Conservation (phyloP, 2,113 vertebrate genomes). For the Callaeas wilsoni region DNA sequence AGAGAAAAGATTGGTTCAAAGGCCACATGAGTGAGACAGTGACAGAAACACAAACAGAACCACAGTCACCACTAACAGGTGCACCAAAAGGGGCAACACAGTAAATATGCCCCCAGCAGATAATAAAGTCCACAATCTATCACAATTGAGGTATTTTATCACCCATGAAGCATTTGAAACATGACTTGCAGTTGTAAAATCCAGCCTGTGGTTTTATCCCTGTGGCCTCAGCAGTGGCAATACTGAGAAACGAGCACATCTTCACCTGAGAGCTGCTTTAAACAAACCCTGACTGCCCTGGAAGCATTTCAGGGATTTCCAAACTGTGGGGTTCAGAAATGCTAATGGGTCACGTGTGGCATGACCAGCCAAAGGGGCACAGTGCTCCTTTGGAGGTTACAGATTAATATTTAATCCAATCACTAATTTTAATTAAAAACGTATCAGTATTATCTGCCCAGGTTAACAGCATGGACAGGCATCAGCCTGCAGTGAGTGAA, state of each 20-base stretch:
- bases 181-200: neutral
- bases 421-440: neutral
- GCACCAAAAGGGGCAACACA: accelerated
- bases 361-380: neutral
- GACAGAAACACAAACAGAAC: neutral
- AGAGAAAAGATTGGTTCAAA: neutral
- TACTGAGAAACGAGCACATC: neutral
- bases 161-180: neutral
- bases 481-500: neutral
- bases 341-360: neutral
- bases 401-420: neutral
- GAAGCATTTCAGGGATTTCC: neutral
- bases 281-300: neutral
- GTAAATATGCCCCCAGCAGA: neutral
- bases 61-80: neutral
- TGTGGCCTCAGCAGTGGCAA: neutral
- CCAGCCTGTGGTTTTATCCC: neutral
- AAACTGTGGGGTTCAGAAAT: neutral
- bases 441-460: neutral
- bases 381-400: neutral
- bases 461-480: neutral
- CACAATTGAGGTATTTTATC: neutral
- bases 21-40: neutral
- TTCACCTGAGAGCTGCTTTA: neutral
- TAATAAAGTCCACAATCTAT: neutral